These are phyloP conservation scores for Erpornis zantholeuca DNA, from an alignment of 2,113 vertebrate species.

Conservation along the genomic window DNA sequence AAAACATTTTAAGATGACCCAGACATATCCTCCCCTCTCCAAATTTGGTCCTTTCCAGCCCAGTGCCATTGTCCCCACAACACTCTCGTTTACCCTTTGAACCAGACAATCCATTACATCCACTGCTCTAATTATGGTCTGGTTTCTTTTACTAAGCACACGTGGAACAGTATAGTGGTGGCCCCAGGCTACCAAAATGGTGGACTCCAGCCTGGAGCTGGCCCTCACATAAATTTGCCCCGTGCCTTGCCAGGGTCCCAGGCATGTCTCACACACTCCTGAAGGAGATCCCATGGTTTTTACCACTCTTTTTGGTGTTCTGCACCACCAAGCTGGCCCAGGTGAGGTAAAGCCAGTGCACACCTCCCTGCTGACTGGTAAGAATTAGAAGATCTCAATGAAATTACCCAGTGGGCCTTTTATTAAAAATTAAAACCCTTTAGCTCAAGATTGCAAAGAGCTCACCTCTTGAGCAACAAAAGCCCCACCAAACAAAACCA, in stretches of 20 bases:
- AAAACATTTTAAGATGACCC: neutral
- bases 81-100: neutral
- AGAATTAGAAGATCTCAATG: neutral
- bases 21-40: neutral
- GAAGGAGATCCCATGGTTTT: neutral
- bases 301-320: neutral
- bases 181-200: neutral
- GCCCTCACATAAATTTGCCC: neutral
- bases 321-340: neutral
- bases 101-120: neutral
- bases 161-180: neutral
- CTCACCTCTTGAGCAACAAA: neutral
- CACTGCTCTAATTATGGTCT: slow-evolving; percentile 4
- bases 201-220: neutral
- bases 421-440: neutral
- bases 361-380: neutral
- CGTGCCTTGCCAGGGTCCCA: neutral
- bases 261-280: neutral
- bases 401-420: neutral
- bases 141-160: slow-evolving; percentile 38
- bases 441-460: neutral
- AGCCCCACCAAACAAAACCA: neutral
- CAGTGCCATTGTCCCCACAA: neutral
- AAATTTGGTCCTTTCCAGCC: neutral
- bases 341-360: neutral